These are phyloP conservation scores for Chymomyza amoena DNA, from an alignment of 2,888 invertebrate genomes.

Conservation along the genomic window DNA sequence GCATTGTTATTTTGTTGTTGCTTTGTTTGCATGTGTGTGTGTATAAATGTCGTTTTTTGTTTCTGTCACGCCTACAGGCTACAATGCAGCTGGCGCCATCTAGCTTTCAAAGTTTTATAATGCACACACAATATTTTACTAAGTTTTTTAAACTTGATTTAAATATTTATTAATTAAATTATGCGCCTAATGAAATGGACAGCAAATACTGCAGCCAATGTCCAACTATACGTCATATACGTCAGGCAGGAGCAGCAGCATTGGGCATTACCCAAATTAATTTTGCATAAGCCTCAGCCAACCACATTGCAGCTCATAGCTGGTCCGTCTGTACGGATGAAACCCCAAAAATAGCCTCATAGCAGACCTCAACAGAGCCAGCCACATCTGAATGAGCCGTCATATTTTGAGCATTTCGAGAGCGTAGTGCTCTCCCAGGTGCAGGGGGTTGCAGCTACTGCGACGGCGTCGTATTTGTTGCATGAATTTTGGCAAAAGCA, in stretches of 20 bases:
- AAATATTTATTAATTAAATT: constrained; percentile 67
- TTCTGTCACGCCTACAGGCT: constrained; percentile 15
- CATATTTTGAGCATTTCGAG: not conserved
- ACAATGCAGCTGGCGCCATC: constrained; percentile 1
- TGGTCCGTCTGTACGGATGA: not conserved
- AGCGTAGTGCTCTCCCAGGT: constrained; percentile 29
- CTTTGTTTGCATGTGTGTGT: not conserved
- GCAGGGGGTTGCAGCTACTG: constrained; percentile 48
- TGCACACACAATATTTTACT: constrained; percentile 1
- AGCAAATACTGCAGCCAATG: constrained; percentile 19
- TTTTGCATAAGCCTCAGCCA: constrained; percentile 74
- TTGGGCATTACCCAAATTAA: constrained; percentile 60
- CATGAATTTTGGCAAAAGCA: constrained; percentile 15
- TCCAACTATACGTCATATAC: constrained; percentile 16
- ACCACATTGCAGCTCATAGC: constrained; percentile 67
- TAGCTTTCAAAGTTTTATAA: not conserved
- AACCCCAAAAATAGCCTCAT: not conserved
- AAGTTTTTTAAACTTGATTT: not conserved
- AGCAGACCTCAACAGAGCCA: not conserved
- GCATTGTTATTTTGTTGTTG: not conserved
- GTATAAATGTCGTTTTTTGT: not conserved
- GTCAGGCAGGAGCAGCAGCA: constrained; percentile 23
- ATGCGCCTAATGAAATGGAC: constrained; percentile 63
- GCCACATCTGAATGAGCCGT: not conserved
- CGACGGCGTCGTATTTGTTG: constrained; percentile 49